Base-by-base conservation (phyloP, 2,113 vertebrate species). In the Arvicanthis niloticus region DNA sequence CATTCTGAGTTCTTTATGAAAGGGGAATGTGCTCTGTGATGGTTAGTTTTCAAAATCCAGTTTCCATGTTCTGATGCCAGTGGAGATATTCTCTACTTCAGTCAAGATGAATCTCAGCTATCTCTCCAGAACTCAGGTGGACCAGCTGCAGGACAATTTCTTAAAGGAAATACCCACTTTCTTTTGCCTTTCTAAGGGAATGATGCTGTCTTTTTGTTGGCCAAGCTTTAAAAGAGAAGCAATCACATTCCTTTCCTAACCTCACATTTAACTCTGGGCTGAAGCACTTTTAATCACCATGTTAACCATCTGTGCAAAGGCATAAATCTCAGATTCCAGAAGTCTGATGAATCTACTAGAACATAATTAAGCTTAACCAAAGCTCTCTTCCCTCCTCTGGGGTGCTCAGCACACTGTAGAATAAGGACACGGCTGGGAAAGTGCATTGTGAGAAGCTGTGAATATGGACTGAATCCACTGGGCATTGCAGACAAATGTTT, bases 231-330 rank as follows among this genome's bases (percentile, higher is more conserved):
- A 68, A 90, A 82, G 26, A 81, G 72, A 87, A 89, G 56, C 0
- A 48, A n/a, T 65, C 34, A 26, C 48, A 31, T 42, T 78, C 21
- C 48, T 80, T 84, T 75, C 42, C 60, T 77, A 86, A 58, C 53
- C 56, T 92, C 85, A 19, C 19, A 4, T 87, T 95, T 77, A 81
- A 78, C 81, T 93, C 77, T 48, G 53, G 87, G 53, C 21, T 90
- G 89, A 80, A 51, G 17, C 12, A 34, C 62, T 89, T 91, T 70
- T 89, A 89, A 75, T 95, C 73, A 62, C 89, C 58, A 45, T 3
- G 7, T 45, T 94, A 93, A 62, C 87, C 87, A 95, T 95, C 81
- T 96, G 89, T 80, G 62, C 77, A 96, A 93, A 91, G 37, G n/a
- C 37, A 58, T 87, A 78, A 60, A 86, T 77, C 88, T 87, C 62